Percentiles rank a stretch among this genome's conserved stretches.
These are phyloP conservation scores for Podabrus alpinus DNA, from an alignment of 2,888 invertebrate species.

Conservation along the genomic window DNA sequence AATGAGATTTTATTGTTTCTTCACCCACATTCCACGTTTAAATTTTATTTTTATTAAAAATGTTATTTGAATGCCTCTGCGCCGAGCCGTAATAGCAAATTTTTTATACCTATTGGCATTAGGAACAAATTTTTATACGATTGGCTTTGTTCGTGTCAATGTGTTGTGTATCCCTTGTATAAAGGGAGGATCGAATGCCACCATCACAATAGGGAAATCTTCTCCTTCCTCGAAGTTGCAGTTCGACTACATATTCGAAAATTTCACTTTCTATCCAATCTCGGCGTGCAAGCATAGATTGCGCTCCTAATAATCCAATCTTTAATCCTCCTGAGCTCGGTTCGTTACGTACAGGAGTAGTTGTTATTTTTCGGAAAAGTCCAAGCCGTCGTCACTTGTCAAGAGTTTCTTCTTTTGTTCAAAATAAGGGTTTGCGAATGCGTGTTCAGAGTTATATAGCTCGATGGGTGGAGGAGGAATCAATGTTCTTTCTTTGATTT, in stretches of 20 bases:
- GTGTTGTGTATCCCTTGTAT: not conserved
- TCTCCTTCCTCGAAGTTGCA: not conserved
- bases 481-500: not conserved
- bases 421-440: not conserved
- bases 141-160: not conserved
- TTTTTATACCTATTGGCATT: not conserved
- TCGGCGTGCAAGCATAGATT: not conserved
- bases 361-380: not conserved
- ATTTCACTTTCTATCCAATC: not conserved
- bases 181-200: not conserved
- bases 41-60: not conserved
- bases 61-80: no score
- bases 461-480: not conserved
- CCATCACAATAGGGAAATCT: not conserved
- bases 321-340: not conserved
- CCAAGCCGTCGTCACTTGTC: not conserved
- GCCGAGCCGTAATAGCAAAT: not conserved
- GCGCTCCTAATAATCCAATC: not conserved
- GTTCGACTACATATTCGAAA: not conserved
- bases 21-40: not conserved
- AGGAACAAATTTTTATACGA: not conserved
- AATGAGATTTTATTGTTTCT: conserved; percentile 11
- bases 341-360: not conserved
- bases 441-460: not conserved
- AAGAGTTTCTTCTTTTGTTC: not conserved